These are phyloP conservation scores for Danio aesculapii DNA, from an alignment of 2,797 vertebrate genomes.

Conservation along the genomic window DNA sequence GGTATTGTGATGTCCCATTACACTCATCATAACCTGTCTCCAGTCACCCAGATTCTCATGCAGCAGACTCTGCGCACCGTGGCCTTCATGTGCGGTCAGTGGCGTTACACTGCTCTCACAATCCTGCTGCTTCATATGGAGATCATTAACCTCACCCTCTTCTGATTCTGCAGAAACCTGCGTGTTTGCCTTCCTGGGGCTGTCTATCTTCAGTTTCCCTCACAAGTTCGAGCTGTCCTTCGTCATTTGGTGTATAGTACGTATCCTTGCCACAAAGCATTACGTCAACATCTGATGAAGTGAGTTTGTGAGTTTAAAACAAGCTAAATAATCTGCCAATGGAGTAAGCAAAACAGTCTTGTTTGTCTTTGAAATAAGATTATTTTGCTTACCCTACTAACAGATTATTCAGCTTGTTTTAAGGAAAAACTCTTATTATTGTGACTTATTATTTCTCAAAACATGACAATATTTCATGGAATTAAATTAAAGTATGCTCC, in stretches of 20 bases:
- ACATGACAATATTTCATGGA: no score
- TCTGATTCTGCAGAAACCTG: constrained; percentile 87
- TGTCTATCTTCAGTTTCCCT: constrained; percentile 99
- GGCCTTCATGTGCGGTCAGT: constrained; percentile 96
- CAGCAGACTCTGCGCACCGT: constrained; percentile 96
- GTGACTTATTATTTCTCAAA: no score
- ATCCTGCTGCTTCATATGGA: background rate
- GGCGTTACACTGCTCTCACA: background rate
- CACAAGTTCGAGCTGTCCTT: constrained; percentile 99
- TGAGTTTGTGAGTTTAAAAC: no score
- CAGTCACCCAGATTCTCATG: constrained; percentile 98
- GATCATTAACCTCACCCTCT: background rate
- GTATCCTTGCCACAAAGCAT: constrained; percentile 65
- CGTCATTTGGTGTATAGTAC: constrained; percentile 99
- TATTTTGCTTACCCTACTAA: no score
- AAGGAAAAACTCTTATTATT: no score
- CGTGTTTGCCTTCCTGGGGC: constrained; percentile 97
- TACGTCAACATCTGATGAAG: background rate
- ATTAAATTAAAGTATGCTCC: no score
- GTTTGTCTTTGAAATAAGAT: background rate
- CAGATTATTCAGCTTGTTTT: no score
- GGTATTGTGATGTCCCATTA: constrained; percentile 99
- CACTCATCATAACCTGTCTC: constrained; percentile 98
- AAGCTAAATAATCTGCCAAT: background rate
- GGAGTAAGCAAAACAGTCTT: no score